Evolutionary conservation across 2,888 invertebrate genomes (phyloP), one percentile per base, ranked within the genome.

Genomic region (Limnephilus marmoratus): DNA sequence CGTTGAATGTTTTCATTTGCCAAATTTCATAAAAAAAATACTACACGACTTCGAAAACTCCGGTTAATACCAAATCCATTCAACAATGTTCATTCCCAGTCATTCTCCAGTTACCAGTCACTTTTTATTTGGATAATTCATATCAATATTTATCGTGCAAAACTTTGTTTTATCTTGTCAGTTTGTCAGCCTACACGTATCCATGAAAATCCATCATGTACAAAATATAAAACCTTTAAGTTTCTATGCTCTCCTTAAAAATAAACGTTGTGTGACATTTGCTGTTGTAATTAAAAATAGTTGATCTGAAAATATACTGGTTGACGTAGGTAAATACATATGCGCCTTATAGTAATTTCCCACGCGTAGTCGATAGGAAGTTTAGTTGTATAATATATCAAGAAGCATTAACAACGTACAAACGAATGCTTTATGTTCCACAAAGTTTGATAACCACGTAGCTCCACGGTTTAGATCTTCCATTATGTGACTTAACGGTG

Each of bases 381-480:
- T 68, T 68, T 2, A 68, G 68, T 9, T 68, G 68, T 68, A 41
- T 41, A 41, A 41, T 41, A n/a, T 68, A 24, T 68, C 68, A 31
- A 82, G 5, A 34, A 82, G 82, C 34, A 37, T n/a, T 86, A 41
- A 45, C 86, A 49, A n/a, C n/a, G 1, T 37, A 49, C 4, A 86
- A 86, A 86, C 29, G 29, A 86, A 86, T 86, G 86, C 31, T 82
- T 82, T 82, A 82, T 41, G 85, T 37, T 45, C 11, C 45, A 29
- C 29, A 86, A 86, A 86, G 86, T 86, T 86, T n/a, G 45, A 86
- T 49, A 41, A 86, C n/a, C 41, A 45, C 41, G 86, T 86, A 86
- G 41, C 34, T 82, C 7, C 31, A 49, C 49, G 82, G 29, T 82
- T 82, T 31, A 34, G 82, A 82, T 45, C 45, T 86, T 86, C 37